Conservation (phyloP, 2,888 invertebrate species). For the Hirudinaria manillensis region DNA sequence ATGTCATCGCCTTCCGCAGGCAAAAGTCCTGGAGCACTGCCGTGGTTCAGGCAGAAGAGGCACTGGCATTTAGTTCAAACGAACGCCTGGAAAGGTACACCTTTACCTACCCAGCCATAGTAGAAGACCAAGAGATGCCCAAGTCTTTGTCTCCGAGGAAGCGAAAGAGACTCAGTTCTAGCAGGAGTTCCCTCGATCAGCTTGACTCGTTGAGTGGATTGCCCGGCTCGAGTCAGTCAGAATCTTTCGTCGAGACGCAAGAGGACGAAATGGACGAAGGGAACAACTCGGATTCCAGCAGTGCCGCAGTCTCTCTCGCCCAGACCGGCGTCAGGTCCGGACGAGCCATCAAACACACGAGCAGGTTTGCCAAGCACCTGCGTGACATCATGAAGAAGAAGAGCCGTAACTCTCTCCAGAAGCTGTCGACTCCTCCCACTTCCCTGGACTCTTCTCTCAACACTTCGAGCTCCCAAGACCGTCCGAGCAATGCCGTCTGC, state of each 20-base stretch:
- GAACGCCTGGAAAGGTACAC: conserved; percentile 44
- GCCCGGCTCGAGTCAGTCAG: neutral
- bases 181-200: neutral
- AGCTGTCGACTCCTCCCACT: no score
- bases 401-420: neutral
- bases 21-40: conserved; percentile 66
- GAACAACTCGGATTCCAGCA: neutral
- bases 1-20: conserved; percentile 53
- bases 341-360: conserved; percentile 10
- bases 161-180: neutral
- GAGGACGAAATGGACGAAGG: neutral
- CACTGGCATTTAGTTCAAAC: conserved; percentile 53
- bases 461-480: no score
- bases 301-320: neutral
- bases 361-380: conserved; percentile 12
- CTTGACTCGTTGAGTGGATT: neutral
- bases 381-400: conserved; percentile 14
- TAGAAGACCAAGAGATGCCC: neutral
- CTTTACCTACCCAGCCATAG: neutral
- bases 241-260: neutral
- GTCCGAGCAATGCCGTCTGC: no score
- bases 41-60: conserved; percentile 67
- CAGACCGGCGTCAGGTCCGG: neutral
- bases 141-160: neutral
- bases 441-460: no score